Base-by-base conservation (phyloP, 1,140 invertebrate genomes). In the Drosophila tani region DNA sequence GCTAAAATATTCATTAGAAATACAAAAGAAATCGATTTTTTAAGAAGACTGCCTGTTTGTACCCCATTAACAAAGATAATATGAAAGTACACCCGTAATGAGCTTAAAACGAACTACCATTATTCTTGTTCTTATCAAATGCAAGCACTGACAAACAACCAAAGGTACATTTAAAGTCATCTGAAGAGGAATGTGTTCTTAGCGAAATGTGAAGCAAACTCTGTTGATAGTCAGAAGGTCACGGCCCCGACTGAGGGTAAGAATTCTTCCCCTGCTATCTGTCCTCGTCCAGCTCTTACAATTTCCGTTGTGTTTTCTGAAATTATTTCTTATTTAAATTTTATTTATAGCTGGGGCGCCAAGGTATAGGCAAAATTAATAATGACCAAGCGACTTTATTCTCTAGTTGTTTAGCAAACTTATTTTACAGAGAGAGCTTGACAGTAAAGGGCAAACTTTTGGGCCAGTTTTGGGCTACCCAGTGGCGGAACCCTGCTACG, bases 311-410 rank as follows among this genome's bases (percentile, higher is more conserved):
- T 49, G 5, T 9, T 38, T 51, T 12, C 12, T 70, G 50, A 17
- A 57, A 32, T 58, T 43, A 27, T 24, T 14, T 21, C 8, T 17
- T 9, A 15, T 43, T 41, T 14, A 14, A 49, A 53, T 38, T 56
- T 24, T 17, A 32, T 15, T 38, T 76, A 41, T 62, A 8, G 14
- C 12, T 45, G 17, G 53, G n/a, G 19, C 17, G 38, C 11, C 49
- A 29, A 35, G 32, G 40, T 55, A 55, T 19, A 17, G 47, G 38
- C 57, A 86, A 67, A 79, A 82, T 82, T 86, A 85, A 86, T 85
- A 70, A 70, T 46, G 46, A 53, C 17, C 46, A n/a, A n/a, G n/a
- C n/a, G n/a, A n/a, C n/a, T n/a, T n/a, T n/a, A n/a, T n/a, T n/a
- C n/a, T n/a, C n/a, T n/a, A n/a, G n/a, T 24, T 24, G 7, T 17